phyloP scores from a whole-genome alignment of 2,888 invertebrate genomes.

The Lasioglossum marginatum region DNA sequence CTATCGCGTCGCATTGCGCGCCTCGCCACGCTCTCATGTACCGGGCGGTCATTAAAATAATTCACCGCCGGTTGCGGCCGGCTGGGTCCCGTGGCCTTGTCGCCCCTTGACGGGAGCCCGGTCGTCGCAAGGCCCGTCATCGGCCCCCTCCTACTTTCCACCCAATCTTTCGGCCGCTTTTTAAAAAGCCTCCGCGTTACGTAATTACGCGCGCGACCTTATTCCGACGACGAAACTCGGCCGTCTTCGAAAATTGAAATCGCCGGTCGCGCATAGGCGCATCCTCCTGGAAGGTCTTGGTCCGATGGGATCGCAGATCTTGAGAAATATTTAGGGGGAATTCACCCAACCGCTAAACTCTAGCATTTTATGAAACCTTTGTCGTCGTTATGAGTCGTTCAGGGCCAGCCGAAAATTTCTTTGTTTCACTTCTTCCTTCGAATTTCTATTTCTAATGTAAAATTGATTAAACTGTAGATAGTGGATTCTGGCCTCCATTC shows the following conservation, averaged over 20 bases:
- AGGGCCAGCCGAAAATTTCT: too few relatives aligned
- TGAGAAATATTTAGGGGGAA: neutral
- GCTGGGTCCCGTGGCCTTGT: constrained; percentile 36
- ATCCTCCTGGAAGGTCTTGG: neutral
- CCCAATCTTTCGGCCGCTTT: constrained; percentile 22
- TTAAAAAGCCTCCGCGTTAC: constrained; percentile 44
- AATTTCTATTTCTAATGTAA: too few relatives aligned
- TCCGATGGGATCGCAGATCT: neutral
- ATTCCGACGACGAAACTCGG: constrained; percentile 50
- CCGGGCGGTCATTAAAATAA: constrained; percentile 55
- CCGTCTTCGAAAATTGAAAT: constrained; percentile 31
- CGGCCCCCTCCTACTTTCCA: constrained; percentile 13
- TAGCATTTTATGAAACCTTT: too few relatives aligned
- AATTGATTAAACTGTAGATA: too few relatives aligned
- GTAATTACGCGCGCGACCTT: constrained; percentile 58
- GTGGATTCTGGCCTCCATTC: too few relatives aligned
- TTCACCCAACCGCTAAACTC: too few relatives aligned
- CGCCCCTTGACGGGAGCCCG: neutral
- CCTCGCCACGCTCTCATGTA: constrained; percentile 40
- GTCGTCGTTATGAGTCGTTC: too few relatives aligned
- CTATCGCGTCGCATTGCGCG: constrained; percentile 68
- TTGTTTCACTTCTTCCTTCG: too few relatives aligned
- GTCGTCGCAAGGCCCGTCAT: constrained; percentile 12
- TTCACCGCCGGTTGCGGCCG: constrained; percentile 16
- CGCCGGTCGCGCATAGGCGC: neutral